Evolutionary conservation across 2,888 invertebrate species (phyloP), one percentile per base, ranked within the genome.

Genomic region (Phasia obesa): DNA sequence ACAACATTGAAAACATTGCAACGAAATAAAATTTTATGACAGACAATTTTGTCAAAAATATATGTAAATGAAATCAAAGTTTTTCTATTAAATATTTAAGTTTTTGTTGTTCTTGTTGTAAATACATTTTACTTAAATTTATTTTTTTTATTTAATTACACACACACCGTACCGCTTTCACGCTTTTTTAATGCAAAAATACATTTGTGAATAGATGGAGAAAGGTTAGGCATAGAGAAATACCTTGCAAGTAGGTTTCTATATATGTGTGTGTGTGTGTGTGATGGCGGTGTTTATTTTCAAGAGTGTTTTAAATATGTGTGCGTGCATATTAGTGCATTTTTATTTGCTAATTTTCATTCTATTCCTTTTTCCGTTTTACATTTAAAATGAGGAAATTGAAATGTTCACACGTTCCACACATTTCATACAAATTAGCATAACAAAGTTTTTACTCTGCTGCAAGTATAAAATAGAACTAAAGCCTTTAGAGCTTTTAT

Each of bases 391-490:
- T 59, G 44, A 70, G 65, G 55, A 79, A 83, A 75, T 79, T 78
- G 75, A 79, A 83, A 83, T 83, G 64, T 71, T 83, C 79, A 65
- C 75, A 79, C 83, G 83, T 83, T 83, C 75, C 64, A 70, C 70
- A 75, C 75, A 67, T 82, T 77, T 64, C 70, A 70, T 42, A 47
- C 38, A 62, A 70, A 81, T 81, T 75, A 77, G 62, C 77, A 77
- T 77, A 77, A 77, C 49, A 64, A 55, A 62, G 53, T 55, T 74
- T 59, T 73, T 42, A 38, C 57, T 59, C 31, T 6, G 6, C 2
- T 35, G 2, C 1, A 15, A 75, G 19, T 57, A 44, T 55, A 62
- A 69, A 38, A 11, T 11, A 11, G 38, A 2, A 11, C 13, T 47
- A 17, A 1, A 47, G 44, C 44, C 17, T 47, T 47, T 77, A 70